Conservation (phyloP, 2,113 vertebrate genomes). For the Syngnathus typhle region DNA sequence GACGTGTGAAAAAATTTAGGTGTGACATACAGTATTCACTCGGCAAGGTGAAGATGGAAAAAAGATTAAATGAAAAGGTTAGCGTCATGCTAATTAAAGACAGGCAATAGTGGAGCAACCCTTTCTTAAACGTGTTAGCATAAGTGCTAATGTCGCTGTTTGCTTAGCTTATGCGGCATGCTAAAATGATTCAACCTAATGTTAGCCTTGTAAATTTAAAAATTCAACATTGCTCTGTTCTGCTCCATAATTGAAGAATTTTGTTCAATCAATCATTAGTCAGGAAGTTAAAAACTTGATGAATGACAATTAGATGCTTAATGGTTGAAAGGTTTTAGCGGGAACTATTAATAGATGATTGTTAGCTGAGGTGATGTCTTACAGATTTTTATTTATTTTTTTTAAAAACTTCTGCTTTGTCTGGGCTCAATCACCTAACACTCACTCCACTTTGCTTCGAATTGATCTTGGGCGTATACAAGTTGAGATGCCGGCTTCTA, state of each 20-base stretch:
- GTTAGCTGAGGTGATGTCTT: slow-evolving; percentile 51
- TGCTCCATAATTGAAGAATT: slow-evolving; percentile 41
- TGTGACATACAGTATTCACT: neutral
- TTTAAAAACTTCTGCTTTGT: neutral
- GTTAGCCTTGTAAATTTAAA: too few species aligned
- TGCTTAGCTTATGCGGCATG: too few species aligned
- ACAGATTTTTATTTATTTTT: neutral
- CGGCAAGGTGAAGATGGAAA: too few species aligned
- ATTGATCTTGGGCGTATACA: neutral
- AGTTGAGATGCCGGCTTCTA: neutral
- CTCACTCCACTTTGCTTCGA: neutral
- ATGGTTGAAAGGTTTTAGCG: slow-evolving; percentile 48
- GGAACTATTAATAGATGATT: slow-evolving; percentile 56
- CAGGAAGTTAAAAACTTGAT: slow-evolving; percentile 48
- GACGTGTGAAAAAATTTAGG: neutral
- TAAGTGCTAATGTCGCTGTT: too few species aligned
- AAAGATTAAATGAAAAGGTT: too few species aligned
- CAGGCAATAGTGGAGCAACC: too few species aligned
- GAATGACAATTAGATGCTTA: slow-evolving; percentile 40
- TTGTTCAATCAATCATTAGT: slow-evolving; percentile 38
- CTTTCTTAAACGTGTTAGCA: too few species aligned
- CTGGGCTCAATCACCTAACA: neutral
- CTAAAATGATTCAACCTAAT: too few species aligned
- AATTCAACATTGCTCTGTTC: slow-evolving; percentile 1
- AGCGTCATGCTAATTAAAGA: too few species aligned